phyloP scores from a whole-genome alignment of 2,113 vertebrate genomes.

The Oxyruncus cristatus region DNA sequence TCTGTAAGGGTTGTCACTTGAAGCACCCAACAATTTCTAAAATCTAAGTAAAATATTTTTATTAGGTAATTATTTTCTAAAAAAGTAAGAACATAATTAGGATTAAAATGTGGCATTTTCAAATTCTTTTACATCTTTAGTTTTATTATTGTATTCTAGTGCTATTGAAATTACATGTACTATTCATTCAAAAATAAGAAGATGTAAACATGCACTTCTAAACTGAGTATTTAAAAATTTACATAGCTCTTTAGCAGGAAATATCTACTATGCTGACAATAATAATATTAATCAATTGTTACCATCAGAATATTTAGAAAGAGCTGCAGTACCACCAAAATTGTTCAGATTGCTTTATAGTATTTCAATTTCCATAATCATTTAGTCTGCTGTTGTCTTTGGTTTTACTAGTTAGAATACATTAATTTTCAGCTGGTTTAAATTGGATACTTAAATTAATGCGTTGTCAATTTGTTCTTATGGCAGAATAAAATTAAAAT shows the following conservation, averaged over 20 bases:
- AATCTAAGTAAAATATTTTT: background rate
- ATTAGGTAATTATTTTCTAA: background rate
- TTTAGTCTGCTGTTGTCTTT: constrained; percentile 60
- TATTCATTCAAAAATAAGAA: background rate
- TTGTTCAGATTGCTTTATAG: constrained; percentile 37
- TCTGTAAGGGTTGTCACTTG: background rate
- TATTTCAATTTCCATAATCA: constrained; percentile 55
- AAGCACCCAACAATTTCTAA: background rate
- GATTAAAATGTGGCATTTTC: background rate
- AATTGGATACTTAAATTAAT: constrained; percentile 73
- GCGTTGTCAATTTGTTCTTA: constrained; percentile 67
- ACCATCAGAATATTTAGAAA: background rate
- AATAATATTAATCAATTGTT: background rate
- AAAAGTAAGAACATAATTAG: background rate
- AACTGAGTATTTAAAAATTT: background rate
- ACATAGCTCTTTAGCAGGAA: background rate
- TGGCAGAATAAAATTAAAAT: constrained; percentile 61
- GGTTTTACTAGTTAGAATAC: constrained; percentile 53
- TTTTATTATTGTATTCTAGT: background rate
- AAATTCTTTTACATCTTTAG: background rate
- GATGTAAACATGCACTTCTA: background rate
- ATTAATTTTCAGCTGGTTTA: constrained; percentile 63
- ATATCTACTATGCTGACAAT: background rate
- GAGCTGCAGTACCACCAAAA: background rate
- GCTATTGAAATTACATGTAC: background rate